Percentiles rank a stretch among this genome's conserved stretches.
Conservation (phyloP, 2,113 vertebrate genomes). For the Pipra filicauda region DNA sequence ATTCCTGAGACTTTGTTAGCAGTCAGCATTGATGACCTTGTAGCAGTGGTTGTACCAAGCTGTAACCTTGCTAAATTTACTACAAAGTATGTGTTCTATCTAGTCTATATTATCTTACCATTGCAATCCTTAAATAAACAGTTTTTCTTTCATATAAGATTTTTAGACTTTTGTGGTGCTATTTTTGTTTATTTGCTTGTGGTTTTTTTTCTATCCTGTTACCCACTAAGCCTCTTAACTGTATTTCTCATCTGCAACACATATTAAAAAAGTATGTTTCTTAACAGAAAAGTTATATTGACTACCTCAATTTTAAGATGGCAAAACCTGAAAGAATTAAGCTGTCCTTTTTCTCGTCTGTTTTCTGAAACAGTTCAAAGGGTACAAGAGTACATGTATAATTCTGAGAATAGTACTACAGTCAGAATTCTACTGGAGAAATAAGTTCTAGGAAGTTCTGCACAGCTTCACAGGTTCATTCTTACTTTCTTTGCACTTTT, state of each 20-base stretch:
- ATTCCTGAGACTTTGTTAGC: background rate
- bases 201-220: background rate
- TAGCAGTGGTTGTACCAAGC: background rate
- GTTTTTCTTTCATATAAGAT: background rate
- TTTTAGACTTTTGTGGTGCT: background rate
- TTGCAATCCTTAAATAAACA: background rate
- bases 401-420: background rate
- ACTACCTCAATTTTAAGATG: background rate
- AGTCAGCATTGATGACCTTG: background rate
- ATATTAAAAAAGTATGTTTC: background rate
- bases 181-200: background rate
- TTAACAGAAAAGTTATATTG: background rate
- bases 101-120: background rate
- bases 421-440: background rate
- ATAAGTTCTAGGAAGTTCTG: background rate
- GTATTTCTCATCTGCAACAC: background rate
- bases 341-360: background rate
- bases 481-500: background rate
- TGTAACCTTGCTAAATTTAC: background rate
- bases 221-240: background rate
- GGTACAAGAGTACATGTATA: background rate
- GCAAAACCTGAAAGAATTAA: background rate
- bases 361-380: background rate
- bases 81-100: background rate
- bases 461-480: background rate